A percentile compares a stretch with the other conserved stretches of the same genome.
Evolutionary conservation across 2,888 invertebrate species (phyloP).

Genomic region (Corbicula japonica): DNA sequence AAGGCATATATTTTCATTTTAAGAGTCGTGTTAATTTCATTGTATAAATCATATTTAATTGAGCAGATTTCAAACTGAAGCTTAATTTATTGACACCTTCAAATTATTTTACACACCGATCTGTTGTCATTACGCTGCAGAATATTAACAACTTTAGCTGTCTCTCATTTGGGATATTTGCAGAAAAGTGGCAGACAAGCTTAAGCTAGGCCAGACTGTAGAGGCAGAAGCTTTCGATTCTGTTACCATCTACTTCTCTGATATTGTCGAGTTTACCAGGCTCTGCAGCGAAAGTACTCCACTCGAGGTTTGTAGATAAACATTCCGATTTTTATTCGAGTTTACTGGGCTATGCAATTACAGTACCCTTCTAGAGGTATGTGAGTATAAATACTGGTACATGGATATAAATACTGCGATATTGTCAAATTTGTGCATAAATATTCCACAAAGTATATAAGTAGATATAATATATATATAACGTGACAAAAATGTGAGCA

Average conservation of each 20-base stretch:
- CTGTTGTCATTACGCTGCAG: too few relatives aligned
- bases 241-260: slow-evolving; percentile 84
- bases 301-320: slow-evolving; percentile 73
- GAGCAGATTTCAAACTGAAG: too few relatives aligned
- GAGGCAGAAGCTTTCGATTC: slow-evolving; percentile 81
- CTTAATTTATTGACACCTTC: too few relatives aligned
- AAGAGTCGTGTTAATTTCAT: too few relatives aligned
- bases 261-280: slow-evolving; percentile 83
- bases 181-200: slow-evolving; percentile 83
- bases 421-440: not conserved
- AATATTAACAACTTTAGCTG: too few relatives aligned
- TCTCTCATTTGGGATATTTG: too few relatives aligned
- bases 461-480: not conserved
- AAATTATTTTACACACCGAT: too few relatives aligned
- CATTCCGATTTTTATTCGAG: not conserved
- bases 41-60: too few relatives aligned
- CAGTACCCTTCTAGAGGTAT: not conserved
- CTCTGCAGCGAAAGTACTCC: slow-evolving; percentile 82
- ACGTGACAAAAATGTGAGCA: not conserved
- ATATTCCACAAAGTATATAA: not conserved
- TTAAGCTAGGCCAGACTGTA: slow-evolving; percentile 79
- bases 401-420: not conserved
- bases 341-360: too few relatives aligned
- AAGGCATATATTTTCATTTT: too few relatives aligned
- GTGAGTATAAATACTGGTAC: not conserved